Conservation (phyloP, 2,888 invertebrate genomes). For the Pterobdella sp. region DNA sequence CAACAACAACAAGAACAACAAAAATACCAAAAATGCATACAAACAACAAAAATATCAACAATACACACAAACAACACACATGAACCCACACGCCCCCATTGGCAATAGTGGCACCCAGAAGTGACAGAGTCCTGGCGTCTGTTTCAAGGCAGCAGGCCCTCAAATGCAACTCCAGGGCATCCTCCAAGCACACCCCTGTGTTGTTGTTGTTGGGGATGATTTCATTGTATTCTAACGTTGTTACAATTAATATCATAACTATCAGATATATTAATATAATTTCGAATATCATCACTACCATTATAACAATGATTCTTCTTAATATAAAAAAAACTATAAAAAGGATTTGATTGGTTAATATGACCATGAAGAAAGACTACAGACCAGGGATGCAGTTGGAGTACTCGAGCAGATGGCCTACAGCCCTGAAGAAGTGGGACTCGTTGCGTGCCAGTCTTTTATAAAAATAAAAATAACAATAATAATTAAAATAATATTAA, state of each 20-base stretch:
- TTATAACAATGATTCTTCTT: neutral
- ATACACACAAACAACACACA: neutral
- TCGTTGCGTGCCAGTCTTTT: neutral
- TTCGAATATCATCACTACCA: neutral
- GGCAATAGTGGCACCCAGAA: slow-evolving; percentile 89
- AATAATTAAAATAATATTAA: neutral
- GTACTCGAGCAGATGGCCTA: slow-evolving; percentile 7
- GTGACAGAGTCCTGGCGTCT: slow-evolving; percentile 81
- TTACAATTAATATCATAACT: neutral
- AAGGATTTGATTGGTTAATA: neutral
- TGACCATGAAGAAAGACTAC: neutral
- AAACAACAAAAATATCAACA: no score
- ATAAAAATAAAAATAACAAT: no score
- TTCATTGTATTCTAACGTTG: no score
- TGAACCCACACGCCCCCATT: slow-evolving; percentile 83
- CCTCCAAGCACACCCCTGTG: slow-evolving; percentile 52
- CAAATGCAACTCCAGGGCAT: slow-evolving; percentile 94
- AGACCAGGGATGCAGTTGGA: slow-evolving; percentile 10
- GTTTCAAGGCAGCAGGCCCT: slow-evolving; percentile 62
- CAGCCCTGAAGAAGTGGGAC: slow-evolving; percentile 11
- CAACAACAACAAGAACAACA: no score
- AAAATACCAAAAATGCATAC: no score
- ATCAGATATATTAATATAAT: neutral
- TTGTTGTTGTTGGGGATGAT: neutral
- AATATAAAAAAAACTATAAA: neutral